phyloP scores from a whole-genome alignment of 2,113 vertebrate genomes.

The Elephantulus edwardii region DNA sequence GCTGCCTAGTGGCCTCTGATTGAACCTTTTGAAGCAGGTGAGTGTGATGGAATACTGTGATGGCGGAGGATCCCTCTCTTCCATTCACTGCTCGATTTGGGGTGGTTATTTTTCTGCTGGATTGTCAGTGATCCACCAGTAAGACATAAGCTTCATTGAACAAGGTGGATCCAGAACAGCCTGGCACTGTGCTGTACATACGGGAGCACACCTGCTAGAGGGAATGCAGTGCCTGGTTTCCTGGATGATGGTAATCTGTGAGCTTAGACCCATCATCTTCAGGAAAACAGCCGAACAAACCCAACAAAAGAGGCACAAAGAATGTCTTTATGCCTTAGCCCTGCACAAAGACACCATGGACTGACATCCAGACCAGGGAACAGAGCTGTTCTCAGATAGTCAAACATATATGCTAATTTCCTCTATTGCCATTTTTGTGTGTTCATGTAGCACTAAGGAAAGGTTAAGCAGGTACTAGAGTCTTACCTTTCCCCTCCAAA shows the following conservation, averaged over 20 bases:
- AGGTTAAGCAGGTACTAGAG: background rate
- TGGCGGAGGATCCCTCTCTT: background rate
- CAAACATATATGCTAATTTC: background rate
- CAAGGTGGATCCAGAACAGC: background rate
- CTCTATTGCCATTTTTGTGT: no score
- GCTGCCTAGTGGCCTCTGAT: background rate
- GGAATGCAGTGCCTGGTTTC: background rate
- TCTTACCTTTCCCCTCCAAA: background rate
- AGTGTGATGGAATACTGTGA: background rate
- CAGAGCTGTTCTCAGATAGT: accelerated
- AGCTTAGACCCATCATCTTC: background rate
- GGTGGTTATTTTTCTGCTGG: background rate
- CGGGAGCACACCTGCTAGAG: background rate
- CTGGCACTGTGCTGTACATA: background rate
- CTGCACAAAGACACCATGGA: background rate
- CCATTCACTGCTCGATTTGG: background rate
- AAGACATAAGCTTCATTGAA: background rate
- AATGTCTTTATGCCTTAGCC: background rate
- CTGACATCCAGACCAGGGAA: background rate
- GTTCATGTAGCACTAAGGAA: accelerated
- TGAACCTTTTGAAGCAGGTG: no score
- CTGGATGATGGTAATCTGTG: background rate
- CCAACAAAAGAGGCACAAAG: background rate
- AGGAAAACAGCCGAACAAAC: background rate
- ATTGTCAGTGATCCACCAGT: background rate